Base-by-base conservation (phyloP, 2,113 vertebrate genomes). In the Scytalopus superciliaris region DNA sequence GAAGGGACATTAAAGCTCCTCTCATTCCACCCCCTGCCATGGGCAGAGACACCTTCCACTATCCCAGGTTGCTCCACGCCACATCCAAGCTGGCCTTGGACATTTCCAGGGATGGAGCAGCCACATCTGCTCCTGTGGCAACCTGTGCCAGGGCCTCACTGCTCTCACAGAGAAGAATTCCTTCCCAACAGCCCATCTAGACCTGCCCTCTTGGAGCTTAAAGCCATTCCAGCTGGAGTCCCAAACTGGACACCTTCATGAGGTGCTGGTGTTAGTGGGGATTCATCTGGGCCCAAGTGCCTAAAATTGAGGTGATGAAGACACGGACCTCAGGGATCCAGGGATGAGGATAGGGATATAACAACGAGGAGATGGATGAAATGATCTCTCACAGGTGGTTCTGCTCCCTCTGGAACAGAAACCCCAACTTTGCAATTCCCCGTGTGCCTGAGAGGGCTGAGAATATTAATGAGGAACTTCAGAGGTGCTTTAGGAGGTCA, bases 31-130 rank as follows among this genome's bases (percentile, higher is more conserved):
- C 19, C 12, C 30, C 24, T 79, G 13, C 50, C 37, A 16, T 13
- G 50, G 25, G 7, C 70, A 68, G 25, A 16, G 47, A 49, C 40
- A 63, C 28, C 11, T 53, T 55, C 7, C 21, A 15, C 35, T 35
- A 3, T 5, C 7, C 14, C 56, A 56, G 18, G 21, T 2, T 83
- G 62, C 7, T 69, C 30, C 53, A 53, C 53, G 13, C 45, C n/a
- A 10, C 0, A 0, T 30, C 39, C 53, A 83, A 1, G 47, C n/a
- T 60, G n/a, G 21, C 21, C 21, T 30, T 47, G 47, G 17, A 22
- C 55, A 42, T 14, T 69, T 2, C 72, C 55, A 55, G 22, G 40
- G 35, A 35, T 55, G 70, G 30, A 11, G 21, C 35, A 90, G 63
- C 21, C 55, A 37, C 63, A 76, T n/a, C n/a, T n/a, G 25, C 17